Evolutionary conservation across 1,140 invertebrate genomes (phyloP), one percentile per base, ranked within the genome.

Genomic region (Heliothis virescens): DNA sequence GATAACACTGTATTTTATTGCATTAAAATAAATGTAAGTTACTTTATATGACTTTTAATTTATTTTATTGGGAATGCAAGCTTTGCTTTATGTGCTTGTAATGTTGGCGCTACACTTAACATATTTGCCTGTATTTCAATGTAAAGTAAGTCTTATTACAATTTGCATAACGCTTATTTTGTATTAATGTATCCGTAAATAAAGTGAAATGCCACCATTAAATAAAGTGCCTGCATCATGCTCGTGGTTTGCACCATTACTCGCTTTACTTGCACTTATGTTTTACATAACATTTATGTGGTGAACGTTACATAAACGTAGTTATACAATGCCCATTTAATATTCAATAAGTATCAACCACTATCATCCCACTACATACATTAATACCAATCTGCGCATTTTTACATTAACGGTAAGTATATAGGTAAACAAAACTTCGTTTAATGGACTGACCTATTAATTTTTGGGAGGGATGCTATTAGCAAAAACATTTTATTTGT

Each of bases 1-100:
- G 18, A 65, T 10, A 65, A 65, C 79, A 76, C 73, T 81, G 73
- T 81, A 81, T 71, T 69, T 76, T 81, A 21, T 81, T 71, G 79
- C 74, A 76, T 75, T 76, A 62, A 81, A 81, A 75, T 79, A 82
- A 76, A 79, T 55, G 29, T 82, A 77, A 71, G 79, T 67, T 55
- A 76, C 73, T 65, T 29, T n/a, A 55, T 78, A 2, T 7, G 62
- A 34, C 29, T 78, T 69, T 67, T 67, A 4, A 65, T 78, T 78
- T 69, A 10, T 57, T 59, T 55, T 2, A 41, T 16, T 26, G 10
- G 13, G 29, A 59, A 53, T 48, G 3, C 21, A 26, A 26, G 21
- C 12, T 18, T 29, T 13, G 18, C n/a, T 65, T n/a, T 15, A 18
- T 65, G n/a, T 41, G 34, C 34, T 47, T 71, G 67, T 41, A 18